These are phyloP conservation scores for Tiliqua scincoides DNA, from an alignment of 2,113 vertebrate species.

Conservation along the genomic window DNA sequence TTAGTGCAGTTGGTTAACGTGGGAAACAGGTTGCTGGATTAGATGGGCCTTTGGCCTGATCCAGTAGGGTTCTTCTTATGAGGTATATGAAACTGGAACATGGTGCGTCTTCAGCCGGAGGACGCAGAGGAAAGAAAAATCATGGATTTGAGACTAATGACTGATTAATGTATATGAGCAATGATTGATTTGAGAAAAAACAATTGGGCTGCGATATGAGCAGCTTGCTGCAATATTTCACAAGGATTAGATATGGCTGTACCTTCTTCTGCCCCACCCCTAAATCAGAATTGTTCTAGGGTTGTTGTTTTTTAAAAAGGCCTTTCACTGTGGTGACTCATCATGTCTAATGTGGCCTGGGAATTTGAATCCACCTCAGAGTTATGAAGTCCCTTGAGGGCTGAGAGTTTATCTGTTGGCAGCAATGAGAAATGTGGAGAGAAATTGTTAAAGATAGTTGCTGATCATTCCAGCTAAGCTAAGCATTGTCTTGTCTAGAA, in stretches of 20 bases:
- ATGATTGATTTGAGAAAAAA: not conserved
- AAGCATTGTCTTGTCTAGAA: conserved; percentile 1
- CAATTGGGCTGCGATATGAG: not conserved
- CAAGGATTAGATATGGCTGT: not conserved
- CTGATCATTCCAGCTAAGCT: not conserved
- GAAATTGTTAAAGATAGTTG: not conserved
- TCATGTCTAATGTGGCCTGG: not conserved
- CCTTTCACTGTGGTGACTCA: not conserved
- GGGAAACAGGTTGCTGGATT: too few species aligned
- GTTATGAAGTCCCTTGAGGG: not conserved
- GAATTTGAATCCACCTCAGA: not conserved
- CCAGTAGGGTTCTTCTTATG: too few species aligned
- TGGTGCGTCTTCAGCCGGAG: not conserved
- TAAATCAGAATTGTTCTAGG: not conserved
- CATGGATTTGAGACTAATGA: not conserved
- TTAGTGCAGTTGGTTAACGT: too few species aligned
- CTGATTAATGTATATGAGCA: not conserved
- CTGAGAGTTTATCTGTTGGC: not conserved
- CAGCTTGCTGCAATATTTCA: not conserved
- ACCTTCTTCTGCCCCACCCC: not conserved
- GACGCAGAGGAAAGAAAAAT: not conserved
- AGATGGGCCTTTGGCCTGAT: too few species aligned
- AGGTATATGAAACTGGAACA: not conserved
- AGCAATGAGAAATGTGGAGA: not conserved
- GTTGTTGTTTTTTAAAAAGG: not conserved